Base-by-base conservation (phyloP, 2,888 invertebrate genomes). In the Euphydryas editha region DNA sequence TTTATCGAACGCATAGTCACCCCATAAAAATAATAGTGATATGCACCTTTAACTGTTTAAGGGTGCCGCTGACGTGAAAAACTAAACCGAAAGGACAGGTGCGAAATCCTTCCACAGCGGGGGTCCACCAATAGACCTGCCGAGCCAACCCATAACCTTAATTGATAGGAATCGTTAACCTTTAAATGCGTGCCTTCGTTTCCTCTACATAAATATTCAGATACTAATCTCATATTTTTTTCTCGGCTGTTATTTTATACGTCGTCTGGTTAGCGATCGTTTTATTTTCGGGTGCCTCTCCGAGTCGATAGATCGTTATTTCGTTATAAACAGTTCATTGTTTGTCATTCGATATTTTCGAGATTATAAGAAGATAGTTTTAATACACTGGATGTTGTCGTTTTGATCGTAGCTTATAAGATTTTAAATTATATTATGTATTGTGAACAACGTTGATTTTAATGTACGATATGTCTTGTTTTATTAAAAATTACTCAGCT, bases 91-190 rank as follows among this genome's bases (percentile, higher is more conserved):
- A 75, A 72, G 72, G 78, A 78, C 79, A 79, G 79, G 79, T 79
- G 79, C 79, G 78, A 92, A 90, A 92, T 91, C 90, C 83, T 85
- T 75, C 72, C 88, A 69, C 90, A 79, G 85, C 81, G 62, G 89
- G 92, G 90, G 90, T 86, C 85, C 82, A 73, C 75, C 80, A 76
- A 82, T 62, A 76, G 79, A 74, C 77, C 81, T 81, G 84, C 84
- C 88, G 84, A 81, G 81, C 87, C 85, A 80, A 83, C 87, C 90
- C 87, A 90, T 90, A 91, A 91, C 91, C 89, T 88, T 92, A 92
- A 92, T 92, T 92, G 92, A 92, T 92, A 91, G 92, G 85, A 88
- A 92, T 92, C 92, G 92, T 90, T 91, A 90, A 73, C 69, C 86
- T 92, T 90, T 90, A 88, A 90, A 88, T 85, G 86, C 54, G 87